Conservation (phyloP, 1,140 invertebrate species). For the Solenopsis invicta region DNA sequence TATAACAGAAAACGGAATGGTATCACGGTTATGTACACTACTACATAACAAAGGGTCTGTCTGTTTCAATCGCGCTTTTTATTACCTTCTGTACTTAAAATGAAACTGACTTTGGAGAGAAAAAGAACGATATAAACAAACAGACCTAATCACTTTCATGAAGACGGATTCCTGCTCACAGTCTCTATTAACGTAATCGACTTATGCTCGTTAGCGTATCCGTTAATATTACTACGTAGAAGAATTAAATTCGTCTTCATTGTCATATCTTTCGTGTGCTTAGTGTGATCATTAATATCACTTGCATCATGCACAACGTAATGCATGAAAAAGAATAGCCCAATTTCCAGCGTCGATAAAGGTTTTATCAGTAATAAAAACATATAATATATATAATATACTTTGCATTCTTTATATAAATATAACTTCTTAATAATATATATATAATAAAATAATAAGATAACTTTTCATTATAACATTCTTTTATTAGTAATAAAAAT, state of each 20-base stretch:
- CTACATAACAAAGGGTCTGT: slow-evolving; percentile 29
- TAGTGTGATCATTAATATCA: slow-evolving; percentile 4
- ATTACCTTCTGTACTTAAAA: slow-evolving; percentile 37
- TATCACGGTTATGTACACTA: slow-evolving; percentile 33
- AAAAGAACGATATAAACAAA: slow-evolving; percentile 33
- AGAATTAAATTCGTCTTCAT: slow-evolving; percentile 30
- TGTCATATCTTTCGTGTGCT: not conserved
- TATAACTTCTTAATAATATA: slow-evolving; percentile 20
- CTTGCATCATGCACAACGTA: not conserved
- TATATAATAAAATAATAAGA: slow-evolving; percentile 46
- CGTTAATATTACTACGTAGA: not conserved
- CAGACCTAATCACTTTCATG: slow-evolving; percentile 32
- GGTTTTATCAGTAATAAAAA: slow-evolving; percentile 28
- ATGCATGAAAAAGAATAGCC: not conserved
- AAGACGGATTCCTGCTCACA: slow-evolving; percentile 44
- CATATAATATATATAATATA: slow-evolving; percentile 25
- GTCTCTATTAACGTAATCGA: slow-evolving; percentile 27
- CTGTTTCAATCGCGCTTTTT: slow-evolving; percentile 23
- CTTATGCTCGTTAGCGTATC: slow-evolving; percentile 6
- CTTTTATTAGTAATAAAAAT: slow-evolving; percentile 15
- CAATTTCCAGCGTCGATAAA: slow-evolving; percentile 2
- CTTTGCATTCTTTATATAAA: not conserved
- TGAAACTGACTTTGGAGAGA: not conserved
- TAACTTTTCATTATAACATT: slow-evolving; percentile 34
- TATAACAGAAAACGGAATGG: slow-evolving; percentile 27